A percentile compares a stretch with the other conserved stretches of the same genome.
phyloP scores from a whole-genome alignment of 2,113 vertebrate genomes.

The Prunella himalayana region DNA sequence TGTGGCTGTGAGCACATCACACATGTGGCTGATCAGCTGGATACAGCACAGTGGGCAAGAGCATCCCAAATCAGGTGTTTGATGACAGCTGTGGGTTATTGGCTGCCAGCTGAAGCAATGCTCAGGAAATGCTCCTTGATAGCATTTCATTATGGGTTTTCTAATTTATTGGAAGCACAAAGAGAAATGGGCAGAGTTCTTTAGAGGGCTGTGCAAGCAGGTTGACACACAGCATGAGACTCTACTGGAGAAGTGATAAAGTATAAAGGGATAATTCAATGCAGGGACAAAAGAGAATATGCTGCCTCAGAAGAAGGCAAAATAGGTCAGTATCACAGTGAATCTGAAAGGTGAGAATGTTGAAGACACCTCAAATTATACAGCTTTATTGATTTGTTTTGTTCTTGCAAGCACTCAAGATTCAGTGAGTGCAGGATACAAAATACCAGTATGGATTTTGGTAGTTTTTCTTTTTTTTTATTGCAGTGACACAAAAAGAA shows the following conservation, averaged over 20 bases:
- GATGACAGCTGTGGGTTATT: background rate
- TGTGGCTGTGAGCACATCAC: background rate
- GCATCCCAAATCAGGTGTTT: background rate
- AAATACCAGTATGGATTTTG: background rate
- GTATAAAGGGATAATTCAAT: background rate
- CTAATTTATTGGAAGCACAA: background rate
- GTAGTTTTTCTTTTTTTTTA: background rate
- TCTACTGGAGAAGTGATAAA: background rate
- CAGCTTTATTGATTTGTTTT: background rate
- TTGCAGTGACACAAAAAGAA: background rate
- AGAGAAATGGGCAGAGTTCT: background rate
- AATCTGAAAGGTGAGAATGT: background rate
- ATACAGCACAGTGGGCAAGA: accelerated
- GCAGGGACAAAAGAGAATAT: background rate
- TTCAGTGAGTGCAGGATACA: background rate
- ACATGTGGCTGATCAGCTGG: background rate
- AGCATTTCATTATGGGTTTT: slow-evolving; percentile 17
- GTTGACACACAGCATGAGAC: background rate
- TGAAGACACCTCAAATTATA: background rate
- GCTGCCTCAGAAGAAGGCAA: background rate
- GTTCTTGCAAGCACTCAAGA: background rate
- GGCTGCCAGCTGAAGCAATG: background rate
- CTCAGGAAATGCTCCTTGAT: background rate
- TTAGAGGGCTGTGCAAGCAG: background rate
- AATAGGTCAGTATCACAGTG: background rate